phyloP scores from a whole-genome alignment of 2,797 vertebrate genomes.

The Centroberyx gerrardi region DNA sequence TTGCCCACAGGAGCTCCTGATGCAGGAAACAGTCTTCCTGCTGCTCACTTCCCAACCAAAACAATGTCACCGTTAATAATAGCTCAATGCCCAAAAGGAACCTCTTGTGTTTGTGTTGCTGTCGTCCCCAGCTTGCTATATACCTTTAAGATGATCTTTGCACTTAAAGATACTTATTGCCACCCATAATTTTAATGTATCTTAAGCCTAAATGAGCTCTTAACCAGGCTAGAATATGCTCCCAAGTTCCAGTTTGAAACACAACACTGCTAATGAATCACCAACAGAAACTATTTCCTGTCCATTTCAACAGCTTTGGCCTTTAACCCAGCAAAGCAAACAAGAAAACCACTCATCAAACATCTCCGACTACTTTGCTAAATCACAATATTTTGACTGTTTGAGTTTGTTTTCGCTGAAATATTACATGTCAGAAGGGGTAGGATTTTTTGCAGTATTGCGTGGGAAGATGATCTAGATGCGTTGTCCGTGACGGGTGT shows the following conservation, averaged over 20 bases:
- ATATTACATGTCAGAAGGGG: slow-evolving; percentile 14
- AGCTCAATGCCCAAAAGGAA: slow-evolving; percentile 53
- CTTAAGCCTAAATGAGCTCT: slow-evolving; percentile 3
- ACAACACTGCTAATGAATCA: slow-evolving; percentile 57
- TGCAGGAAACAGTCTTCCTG: slow-evolving; percentile 79
- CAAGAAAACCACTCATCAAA: slow-evolving; percentile 17
- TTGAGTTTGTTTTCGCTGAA: slow-evolving; percentile 36
- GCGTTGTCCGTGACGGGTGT: not conserved
- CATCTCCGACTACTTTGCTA: not conserved
- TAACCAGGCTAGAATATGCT: not conserved
- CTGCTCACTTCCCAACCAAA: slow-evolving; percentile 78
- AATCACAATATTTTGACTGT: not conserved
- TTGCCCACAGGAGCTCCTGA: slow-evolving; percentile 70
- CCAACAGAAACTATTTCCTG: slow-evolving; percentile 66
- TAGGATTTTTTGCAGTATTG: slow-evolving; percentile 5
- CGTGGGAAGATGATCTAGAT: slow-evolving; percentile 20
- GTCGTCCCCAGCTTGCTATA: slow-evolving; percentile 21
- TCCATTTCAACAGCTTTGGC: slow-evolving; percentile 73
- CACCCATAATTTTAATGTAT: slow-evolving; percentile 1
- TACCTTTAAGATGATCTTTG: slow-evolving; percentile 12
- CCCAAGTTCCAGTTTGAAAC: slow-evolving; percentile 12
- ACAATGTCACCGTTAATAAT: slow-evolving; percentile 75
- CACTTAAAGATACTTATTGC: not conserved
- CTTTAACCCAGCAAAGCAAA: slow-evolving; percentile 67
- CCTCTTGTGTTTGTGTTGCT: slow-evolving; percentile 46